A percentile compares a stretch with the other conserved stretches of the same genome.
Conservation (phyloP, 2,888 invertebrate species). For the Spialia ferax region DNA sequence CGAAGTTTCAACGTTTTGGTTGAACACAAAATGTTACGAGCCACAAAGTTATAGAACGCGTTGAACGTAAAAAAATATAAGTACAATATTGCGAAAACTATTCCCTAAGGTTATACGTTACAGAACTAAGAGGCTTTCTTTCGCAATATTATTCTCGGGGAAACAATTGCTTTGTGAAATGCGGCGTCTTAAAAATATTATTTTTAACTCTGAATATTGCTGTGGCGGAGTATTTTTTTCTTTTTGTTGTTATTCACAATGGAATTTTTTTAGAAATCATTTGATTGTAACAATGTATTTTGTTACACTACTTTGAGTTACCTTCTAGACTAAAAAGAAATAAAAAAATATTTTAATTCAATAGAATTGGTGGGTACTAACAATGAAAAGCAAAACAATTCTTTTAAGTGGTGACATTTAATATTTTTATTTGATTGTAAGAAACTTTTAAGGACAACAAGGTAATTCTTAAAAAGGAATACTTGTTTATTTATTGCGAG, state of each 20-base stretch:
- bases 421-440: too few species aligned
- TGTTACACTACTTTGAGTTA: too few species aligned
- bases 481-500: too few species aligned
- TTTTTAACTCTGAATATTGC: slow-evolving; percentile 6
- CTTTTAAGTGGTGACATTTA: too few species aligned
- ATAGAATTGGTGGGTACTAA: too few species aligned
- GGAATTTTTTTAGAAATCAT: too few species aligned
- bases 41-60: slow-evolving; percentile 23
- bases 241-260: not conserved
- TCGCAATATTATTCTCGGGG: slow-evolving; percentile 10
- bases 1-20: slow-evolving; percentile 12
- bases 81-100: slow-evolving; percentile 21
- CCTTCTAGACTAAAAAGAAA: too few species aligned
- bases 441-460: too few species aligned
- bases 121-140: slow-evolving; percentile 22
- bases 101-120: slow-evolving; percentile 23
- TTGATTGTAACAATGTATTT: too few species aligned
- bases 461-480: too few species aligned
- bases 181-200: slow-evolving; percentile 21
- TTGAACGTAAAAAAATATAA: slow-evolving; percentile 22
- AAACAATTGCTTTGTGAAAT: slow-evolving; percentile 34
- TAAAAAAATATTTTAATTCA: too few species aligned
- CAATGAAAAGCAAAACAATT: too few species aligned
- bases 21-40: slow-evolving; percentile 14
- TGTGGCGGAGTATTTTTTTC: not conserved